Evolutionary conservation across 2,113 vertebrate genomes (phyloP), one percentile per base, ranked within the genome.

Genomic region (Fukomys damarensis): DNA sequence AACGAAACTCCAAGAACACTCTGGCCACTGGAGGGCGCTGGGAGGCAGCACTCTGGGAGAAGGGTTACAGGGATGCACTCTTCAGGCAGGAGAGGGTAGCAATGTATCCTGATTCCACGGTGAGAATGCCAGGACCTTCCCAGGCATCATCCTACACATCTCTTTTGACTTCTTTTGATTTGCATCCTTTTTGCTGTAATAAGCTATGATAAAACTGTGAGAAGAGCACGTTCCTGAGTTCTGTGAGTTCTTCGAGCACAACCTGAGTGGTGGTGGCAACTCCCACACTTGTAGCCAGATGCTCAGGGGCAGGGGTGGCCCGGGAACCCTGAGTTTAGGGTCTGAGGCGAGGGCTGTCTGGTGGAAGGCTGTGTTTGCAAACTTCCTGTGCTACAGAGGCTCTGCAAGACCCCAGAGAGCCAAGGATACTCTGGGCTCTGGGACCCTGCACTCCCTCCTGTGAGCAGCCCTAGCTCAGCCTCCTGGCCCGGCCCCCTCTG

Each of bases 41-140:
- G n/a, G 6, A n/a, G 24, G 12, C 16, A n/a, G 13, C 4, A 38
- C 30, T 63, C 56, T 11, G 38, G 24, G 72, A 0, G 2, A 5
- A 58, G 41, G 13, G 14, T 30, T n/a, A 49, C 52, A 49, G 56
- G 0, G 4, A 66, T 3, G 24, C 11, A 3, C n/a, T 20, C 24
- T 24, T 26, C 68, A 24, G 13, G 22, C 5, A 49, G 46, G 46
- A 6, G 16, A 59, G 72, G 58, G 26, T 19, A 28, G 91, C 11
- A n/a, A 26, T 17, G 52, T 41, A 0, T 41, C n/a, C 38, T 38
- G 17, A 46, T 49, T n/a, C 43, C 10, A 1, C 1, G 30, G 24
- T 30, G n/a, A 84, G 11, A 63, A 20, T 4, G n/a, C 43, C 52
- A 22, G 72, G 77, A 52, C 26, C 5, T 22, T n/a, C 12, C 24